A percentile compares a stretch with the other conserved stretches of the same genome.
Conservation (phyloP, 2,797 vertebrate genomes). For the Falco novaeseelandiae region DNA sequence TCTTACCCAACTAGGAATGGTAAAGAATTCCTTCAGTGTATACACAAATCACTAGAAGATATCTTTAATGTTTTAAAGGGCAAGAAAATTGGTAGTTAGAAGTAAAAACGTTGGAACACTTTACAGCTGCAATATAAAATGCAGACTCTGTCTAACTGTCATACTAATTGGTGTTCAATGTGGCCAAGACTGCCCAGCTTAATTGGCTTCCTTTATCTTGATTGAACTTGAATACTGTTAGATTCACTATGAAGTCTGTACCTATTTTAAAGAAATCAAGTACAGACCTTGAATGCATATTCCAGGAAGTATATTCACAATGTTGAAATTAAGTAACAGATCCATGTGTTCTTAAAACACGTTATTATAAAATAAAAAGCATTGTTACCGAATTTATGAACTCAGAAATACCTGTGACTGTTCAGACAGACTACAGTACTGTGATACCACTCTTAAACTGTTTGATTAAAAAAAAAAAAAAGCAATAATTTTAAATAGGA, state of each 20-base stretch:
- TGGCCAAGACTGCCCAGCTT: not conserved
- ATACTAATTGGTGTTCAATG: not conserved
- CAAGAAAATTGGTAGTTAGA: slow-evolving; percentile 76
- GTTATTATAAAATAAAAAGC: not conserved
- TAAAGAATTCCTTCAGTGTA: slow-evolving; percentile 87
- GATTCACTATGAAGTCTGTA: not conserved
- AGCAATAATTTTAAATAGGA: not conserved
- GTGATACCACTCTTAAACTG: not conserved
- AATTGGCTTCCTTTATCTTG: not conserved
- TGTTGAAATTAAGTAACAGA: not conserved
- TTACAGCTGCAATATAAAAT: not conserved
- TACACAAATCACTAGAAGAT: slow-evolving; percentile 89
- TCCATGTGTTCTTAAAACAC: not conserved
- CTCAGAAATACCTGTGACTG: not conserved
- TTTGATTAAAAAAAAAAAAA: not conserved
- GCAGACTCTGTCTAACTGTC: not conserved
- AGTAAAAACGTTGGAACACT: not conserved
- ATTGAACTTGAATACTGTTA: not conserved
- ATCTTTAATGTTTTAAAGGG: slow-evolving; percentile 91
- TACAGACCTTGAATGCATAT: not conserved
- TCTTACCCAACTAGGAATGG: slow-evolving; percentile 87
- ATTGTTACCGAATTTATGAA: not conserved
- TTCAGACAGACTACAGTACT: not conserved
- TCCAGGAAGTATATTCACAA: not conserved
- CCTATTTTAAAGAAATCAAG: not conserved